Evolutionary conservation across 2,888 invertebrate genomes (phyloP), one percentile per base, ranked within the genome.

Genomic region (Drosophila recens): DNA sequence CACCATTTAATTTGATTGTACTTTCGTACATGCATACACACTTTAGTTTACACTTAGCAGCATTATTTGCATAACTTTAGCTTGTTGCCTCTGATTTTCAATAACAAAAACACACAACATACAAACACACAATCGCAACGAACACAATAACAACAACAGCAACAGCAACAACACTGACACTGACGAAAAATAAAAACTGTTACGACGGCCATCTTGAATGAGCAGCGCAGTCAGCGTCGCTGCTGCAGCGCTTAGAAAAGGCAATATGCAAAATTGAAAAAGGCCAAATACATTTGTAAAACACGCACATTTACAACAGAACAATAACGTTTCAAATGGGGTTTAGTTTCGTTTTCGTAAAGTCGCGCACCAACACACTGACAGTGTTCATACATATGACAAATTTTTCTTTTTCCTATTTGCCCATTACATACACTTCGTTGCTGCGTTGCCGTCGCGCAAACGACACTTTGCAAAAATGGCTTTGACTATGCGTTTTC

Each of bases 191-290:
- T 80, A 86, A 82, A 89, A 89, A 90, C 89, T 90, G 90, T 91
- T 91, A 90, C 87, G 90, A 89, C 91, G 91, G 91, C 91, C 91
- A 91, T 91, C 91, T 91, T 91, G 91, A 83, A 91, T 90, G 80
- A 90, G 81, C 78, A 79, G 75, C 72, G 75, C 74, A 65, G 66
- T 48, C 64, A 78, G 65, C 66, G 71, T 68, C 56, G 59, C 67
- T 65, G 69, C 61, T 53, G 54, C 67, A 64, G 68, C 45, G 61
- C 52, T 58, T 71, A 72, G 65, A 67, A 77, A 68, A 63, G 59
- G 43, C 75, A 72, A 63, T 78, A 81, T 81, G 79, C 84, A 70
- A 82, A 87, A 79, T 79, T 66, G 51, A 58, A 65, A 85, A 79
- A 65, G 59, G 59, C 57, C 68, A 69, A 74, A 72, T 68, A 65